These are phyloP conservation scores for Tachysurus vachellii DNA, from an alignment of 2,113 vertebrate species.

Conservation along the genomic window DNA sequence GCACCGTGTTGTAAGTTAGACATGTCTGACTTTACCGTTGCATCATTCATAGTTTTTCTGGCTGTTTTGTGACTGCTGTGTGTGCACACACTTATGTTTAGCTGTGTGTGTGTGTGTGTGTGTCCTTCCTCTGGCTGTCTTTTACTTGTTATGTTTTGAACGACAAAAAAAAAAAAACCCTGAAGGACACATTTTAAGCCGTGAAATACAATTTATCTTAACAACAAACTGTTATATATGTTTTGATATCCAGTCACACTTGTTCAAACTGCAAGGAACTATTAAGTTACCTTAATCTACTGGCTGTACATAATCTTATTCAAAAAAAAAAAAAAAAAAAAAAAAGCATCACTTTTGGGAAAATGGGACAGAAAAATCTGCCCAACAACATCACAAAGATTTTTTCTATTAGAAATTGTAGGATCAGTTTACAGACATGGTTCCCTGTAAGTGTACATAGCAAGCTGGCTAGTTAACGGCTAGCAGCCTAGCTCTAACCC, in stretches of 20 bases:
- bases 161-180: neutral
- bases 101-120: neutral
- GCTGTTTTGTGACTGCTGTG: neutral
- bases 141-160: neutral
- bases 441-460: neutral
- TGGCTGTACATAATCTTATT: neutral
- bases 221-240: neutral
- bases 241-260: neutral
- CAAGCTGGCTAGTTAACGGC: neutral
- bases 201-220: neutral
- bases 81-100: neutral
- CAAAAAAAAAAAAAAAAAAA: neutral
- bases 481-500: neutral
- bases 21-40: conserved; percentile 3
- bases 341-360: neutral
- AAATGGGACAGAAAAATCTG: neutral
- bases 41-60: conserved; percentile 4
- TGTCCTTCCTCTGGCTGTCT: conserved; percentile 1
- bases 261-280: neutral
- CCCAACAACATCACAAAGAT: neutral
- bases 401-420: neutral
- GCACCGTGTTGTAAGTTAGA: neutral
- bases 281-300: neutral
- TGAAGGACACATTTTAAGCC: neutral
- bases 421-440: neutral